These are phyloP conservation scores for Lota lota DNA, from an alignment of 2,113 vertebrate genomes.

Conservation along the genomic window DNA sequence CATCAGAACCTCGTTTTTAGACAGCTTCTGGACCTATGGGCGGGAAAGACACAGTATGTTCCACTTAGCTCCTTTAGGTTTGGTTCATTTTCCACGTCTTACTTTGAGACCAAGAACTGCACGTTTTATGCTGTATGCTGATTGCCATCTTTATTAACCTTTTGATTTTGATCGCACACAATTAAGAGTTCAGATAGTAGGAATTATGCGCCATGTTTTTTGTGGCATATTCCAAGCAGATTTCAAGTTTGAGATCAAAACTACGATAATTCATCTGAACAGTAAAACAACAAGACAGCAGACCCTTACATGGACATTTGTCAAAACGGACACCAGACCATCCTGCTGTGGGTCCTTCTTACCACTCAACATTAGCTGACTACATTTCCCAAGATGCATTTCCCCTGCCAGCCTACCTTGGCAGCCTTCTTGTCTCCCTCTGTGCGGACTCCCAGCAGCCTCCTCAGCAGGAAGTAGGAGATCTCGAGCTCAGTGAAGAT, in stretches of 20 bases:
- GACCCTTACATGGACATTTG: too few species aligned
- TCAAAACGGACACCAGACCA: background rate
- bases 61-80: background rate
- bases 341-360: background rate
- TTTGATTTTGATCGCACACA: too few species aligned
- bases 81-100: background rate
- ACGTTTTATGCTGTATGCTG: too few species aligned
- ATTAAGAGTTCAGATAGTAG: too few species aligned
- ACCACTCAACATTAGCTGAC: background rate
- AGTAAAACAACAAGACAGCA: background rate
- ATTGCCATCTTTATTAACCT: too few species aligned
- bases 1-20: constrained; percentile 98
- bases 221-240: background rate
- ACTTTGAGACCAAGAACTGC: too few species aligned
- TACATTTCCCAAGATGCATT: background rate
- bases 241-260: background rate
- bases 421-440: constrained; percentile 99
- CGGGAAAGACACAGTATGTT: background rate
- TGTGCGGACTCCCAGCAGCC: constrained; percentile 92
- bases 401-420: constrained; percentile 73
- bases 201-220: background rate
- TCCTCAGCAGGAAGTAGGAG: constrained; percentile 91
- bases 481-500: constrained; percentile 98
- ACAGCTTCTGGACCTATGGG: constrained; percentile 93
- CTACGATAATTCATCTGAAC: background rate